Percentiles rank a stretch among this genome's conserved stretches.
phyloP scores from a whole-genome alignment of 2,113 vertebrate genomes.

The Atherinomorus stipes region DNA sequence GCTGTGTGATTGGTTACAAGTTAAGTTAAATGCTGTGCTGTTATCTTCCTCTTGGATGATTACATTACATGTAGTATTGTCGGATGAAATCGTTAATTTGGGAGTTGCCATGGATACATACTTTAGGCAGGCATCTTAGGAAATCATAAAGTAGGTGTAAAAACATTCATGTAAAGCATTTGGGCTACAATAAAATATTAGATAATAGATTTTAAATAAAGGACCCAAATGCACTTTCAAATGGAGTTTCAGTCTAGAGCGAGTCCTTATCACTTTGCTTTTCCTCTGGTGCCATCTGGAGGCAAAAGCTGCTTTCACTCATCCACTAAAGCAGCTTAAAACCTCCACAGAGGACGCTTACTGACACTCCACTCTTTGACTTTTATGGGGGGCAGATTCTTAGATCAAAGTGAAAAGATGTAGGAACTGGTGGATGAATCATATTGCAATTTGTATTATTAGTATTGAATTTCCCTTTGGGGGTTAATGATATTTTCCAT shows the following conservation, averaged over 20 bases:
- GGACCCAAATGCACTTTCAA: not conserved
- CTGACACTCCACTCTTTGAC: too few species aligned
- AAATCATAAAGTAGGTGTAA: not conserved
- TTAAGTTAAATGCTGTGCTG: too few species aligned
- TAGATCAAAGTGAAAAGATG: not conserved
- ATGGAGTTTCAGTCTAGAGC: not conserved
- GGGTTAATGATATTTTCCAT: too few species aligned
- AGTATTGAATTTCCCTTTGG: too few species aligned
- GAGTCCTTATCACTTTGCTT: not conserved
- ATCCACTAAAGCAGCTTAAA: not conserved
- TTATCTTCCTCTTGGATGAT: too few species aligned
- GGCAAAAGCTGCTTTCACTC: not conserved
- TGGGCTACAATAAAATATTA: not conserved
- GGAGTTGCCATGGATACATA: too few species aligned
- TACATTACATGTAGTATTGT: too few species aligned
- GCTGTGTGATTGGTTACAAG: not conserved
- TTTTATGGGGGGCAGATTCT: not conserved
- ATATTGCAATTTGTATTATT: too few species aligned
- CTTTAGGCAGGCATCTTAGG: too few species aligned
- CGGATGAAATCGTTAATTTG: too few species aligned
- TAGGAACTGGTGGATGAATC: not conserved
- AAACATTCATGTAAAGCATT: not conserved
- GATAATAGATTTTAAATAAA: not conserved
- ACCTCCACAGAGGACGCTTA: too few species aligned
- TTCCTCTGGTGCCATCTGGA: conserved; percentile 5